A percentile compares a stretch with the other conserved stretches of the same genome.
phyloP scores from a whole-genome alignment of 2,797 vertebrate species.

The Arremon aurantiirostris region DNA sequence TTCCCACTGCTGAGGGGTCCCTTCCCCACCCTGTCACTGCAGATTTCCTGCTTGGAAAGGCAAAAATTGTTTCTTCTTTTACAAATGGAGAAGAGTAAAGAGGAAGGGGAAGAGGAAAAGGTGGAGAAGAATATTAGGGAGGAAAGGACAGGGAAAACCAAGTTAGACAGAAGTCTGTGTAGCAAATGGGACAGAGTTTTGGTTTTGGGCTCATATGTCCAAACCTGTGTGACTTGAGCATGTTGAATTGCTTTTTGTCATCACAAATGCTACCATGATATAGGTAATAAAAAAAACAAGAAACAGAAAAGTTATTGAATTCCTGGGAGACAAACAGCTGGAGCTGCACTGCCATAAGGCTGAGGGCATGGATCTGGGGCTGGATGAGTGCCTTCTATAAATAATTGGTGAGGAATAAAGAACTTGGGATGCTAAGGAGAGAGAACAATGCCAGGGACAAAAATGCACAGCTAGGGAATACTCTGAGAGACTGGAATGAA shows the following conservation, averaged over 20 bases:
- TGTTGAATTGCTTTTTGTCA: background rate
- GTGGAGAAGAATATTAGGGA: background rate
- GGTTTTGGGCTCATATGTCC: background rate
- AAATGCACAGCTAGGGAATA: background rate
- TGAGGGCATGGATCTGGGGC: background rate
- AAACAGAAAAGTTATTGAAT: background rate
- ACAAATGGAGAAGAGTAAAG: background rate
- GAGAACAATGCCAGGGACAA: constrained; percentile 18
- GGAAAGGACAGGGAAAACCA: background rate
- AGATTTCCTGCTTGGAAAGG: accelerated
- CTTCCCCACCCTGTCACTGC: background rate
- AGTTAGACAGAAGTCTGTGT: accelerated
- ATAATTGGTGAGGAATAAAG: constrained; percentile 15
- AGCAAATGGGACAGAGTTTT: background rate
- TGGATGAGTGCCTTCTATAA: background rate
- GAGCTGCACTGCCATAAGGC: background rate
- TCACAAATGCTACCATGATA: background rate
- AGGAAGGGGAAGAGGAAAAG: background rate
- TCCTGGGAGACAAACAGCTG: constrained; percentile 15
- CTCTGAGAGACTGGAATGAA: background rate
- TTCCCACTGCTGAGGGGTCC: background rate
- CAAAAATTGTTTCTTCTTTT: background rate
- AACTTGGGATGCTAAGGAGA: background rate
- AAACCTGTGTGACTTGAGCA: background rate
- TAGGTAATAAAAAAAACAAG: background rate